phyloP scores from a whole-genome alignment of 2,888 invertebrate species.

The Eupithecia tripunctaria region DNA sequence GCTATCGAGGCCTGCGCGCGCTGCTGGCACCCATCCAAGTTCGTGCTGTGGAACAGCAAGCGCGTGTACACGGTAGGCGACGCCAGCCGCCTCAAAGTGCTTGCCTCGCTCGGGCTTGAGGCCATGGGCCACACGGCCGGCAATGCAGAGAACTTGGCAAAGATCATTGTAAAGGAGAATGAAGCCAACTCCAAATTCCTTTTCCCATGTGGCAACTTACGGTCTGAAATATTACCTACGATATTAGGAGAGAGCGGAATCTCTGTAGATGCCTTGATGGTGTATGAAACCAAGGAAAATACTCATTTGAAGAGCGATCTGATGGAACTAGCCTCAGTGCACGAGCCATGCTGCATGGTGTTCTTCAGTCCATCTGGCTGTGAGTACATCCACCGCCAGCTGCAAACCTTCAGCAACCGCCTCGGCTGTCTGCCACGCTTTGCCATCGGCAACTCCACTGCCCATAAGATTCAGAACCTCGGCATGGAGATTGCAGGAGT shows the following conservation, averaged over 20 bases:
- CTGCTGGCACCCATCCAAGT: slow-evolving; percentile 72
- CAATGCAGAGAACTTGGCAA: slow-evolving; percentile 69
- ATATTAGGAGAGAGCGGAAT: slow-evolving; percentile 57
- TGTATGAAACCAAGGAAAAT: slow-evolving; percentile 77
- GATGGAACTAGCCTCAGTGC: slow-evolving; percentile 56
- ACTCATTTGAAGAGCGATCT: slow-evolving; percentile 63
- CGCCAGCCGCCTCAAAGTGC: slow-evolving; percentile 61
- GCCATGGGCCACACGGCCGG: slow-evolving; percentile 66
- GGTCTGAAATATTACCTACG: slow-evolving; percentile 67
- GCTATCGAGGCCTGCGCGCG: slow-evolving; percentile 71
- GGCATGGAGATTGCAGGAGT: slow-evolving; percentile 76
- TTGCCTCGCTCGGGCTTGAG: slow-evolving; percentile 65
- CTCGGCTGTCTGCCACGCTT: slow-evolving; percentile 70
- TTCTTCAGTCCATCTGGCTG: slow-evolving; percentile 80
- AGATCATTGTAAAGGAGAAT: slow-evolving; percentile 64
- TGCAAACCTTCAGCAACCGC: slow-evolving; percentile 72
- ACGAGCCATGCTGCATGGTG: slow-evolving; percentile 65
- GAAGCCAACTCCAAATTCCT: slow-evolving; percentile 59
- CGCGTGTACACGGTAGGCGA: slow-evolving; percentile 73
- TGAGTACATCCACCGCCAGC: slow-evolving; percentile 72
- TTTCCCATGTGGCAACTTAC: slow-evolving; percentile 75
- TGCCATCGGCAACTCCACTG: slow-evolving; percentile 79
- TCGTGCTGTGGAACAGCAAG: slow-evolving; percentile 66
- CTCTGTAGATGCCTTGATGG: slow-evolving; percentile 64
- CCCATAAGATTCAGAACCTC: slow-evolving; percentile 74